Conservation (phyloP, 2,113 vertebrate genomes). For the Crotophaga sulcirostris region DNA sequence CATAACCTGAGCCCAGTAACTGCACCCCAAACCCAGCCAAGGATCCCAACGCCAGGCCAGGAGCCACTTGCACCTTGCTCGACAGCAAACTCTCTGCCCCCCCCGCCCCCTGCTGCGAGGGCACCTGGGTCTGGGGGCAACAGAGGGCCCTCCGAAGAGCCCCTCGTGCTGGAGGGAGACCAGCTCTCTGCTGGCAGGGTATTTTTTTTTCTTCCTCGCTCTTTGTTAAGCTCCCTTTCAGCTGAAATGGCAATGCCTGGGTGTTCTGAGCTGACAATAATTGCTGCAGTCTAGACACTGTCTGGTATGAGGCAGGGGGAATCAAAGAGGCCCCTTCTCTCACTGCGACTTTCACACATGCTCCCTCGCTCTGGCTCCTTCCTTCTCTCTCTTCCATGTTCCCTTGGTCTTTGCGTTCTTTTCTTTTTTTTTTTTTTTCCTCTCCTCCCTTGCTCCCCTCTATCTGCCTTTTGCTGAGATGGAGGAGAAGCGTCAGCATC, state of each 20-base stretch:
- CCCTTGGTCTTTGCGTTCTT: slow-evolving; percentile 61
- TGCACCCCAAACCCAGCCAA: neutral
- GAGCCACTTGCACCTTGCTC: neutral
- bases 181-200: slow-evolving; percentile 63
- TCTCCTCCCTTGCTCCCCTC: neutral
- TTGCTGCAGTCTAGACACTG: slow-evolving; percentile 94
- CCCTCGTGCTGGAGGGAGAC: slow-evolving; percentile 57
- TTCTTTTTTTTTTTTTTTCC: neutral
- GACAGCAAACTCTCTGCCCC: neutral
- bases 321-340: slow-evolving; percentile 76
- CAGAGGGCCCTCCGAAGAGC: slow-evolving; percentile 6
- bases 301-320: slow-evolving; percentile 84
- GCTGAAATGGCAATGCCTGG: slow-evolving; percentile 87
- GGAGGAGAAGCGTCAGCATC: slow-evolving; percentile 54
- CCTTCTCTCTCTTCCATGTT: slow-evolving; percentile 74
- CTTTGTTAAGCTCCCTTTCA: slow-evolving; percentile 86
- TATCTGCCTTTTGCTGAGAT: slow-evolving; percentile 1
- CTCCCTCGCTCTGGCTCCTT: slow-evolving; percentile 70
- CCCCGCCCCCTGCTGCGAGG: fast-evolving
- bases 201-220: slow-evolving; percentile 55
- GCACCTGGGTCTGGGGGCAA: neutral
- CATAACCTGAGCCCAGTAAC: neutral
- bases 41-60: fast-evolving
- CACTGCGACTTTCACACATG: slow-evolving; percentile 71
- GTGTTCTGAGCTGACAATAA: slow-evolving; percentile 91